Conservation (phyloP, 2,888 invertebrate genomes). For the Heteropelma amictum region DNA sequence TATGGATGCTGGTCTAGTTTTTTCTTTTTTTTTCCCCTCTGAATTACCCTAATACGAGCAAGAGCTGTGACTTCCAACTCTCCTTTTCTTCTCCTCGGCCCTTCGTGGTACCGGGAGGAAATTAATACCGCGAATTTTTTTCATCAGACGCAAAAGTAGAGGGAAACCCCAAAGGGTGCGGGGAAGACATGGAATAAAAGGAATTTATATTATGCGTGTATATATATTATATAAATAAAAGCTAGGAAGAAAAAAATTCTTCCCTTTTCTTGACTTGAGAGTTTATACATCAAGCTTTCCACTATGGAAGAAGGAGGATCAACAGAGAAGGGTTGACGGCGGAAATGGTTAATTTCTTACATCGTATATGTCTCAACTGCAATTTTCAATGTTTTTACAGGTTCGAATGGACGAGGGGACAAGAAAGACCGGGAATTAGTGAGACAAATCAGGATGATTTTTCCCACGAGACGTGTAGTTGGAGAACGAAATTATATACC, state of each 20-base stretch:
- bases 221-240: background rate
- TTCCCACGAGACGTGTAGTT: slow-evolving; percentile 23
- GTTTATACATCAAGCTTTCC: background rate
- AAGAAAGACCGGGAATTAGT: background rate
- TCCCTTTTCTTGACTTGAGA: background rate
- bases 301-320: background rate
- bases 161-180: background rate
- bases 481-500: slow-evolving; percentile 20
- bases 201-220: background rate
- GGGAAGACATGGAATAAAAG: background rate
- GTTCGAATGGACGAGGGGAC: background rate
- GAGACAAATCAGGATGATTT: slow-evolving; percentile 31
- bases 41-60: background rate
- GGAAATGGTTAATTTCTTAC: slow-evolving; percentile 24
- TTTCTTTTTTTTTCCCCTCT: background rate
- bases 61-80: slow-evolving; percentile 19
- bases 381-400: slow-evolving; percentile 2
- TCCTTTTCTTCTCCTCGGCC: background rate
- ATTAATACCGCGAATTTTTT: slow-evolving; percentile 53
- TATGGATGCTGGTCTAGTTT: background rate
- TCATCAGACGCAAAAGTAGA: background rate
- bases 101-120: slow-evolving; percentile 41
- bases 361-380: slow-evolving; percentile 13
- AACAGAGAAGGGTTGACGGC: background rate
- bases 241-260: slow-evolving; percentile 1